Evolutionary conservation across 2,113 vertebrate genomes (phyloP), one percentile per base, ranked within the genome.

Genomic region (Nycticebus coucang): DNA sequence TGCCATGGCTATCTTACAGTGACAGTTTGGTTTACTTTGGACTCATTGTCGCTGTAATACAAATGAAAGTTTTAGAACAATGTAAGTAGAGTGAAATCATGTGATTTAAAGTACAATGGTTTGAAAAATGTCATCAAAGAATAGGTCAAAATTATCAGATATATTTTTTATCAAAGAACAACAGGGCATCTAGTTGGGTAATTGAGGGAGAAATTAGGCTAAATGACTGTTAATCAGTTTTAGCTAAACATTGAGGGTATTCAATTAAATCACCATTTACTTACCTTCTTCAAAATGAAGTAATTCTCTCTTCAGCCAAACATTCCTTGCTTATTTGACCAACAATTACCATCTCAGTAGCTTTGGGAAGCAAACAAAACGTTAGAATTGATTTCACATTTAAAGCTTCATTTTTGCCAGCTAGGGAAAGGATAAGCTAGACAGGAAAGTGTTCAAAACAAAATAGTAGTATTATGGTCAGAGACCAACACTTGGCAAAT

Each of bases 181-280:
- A 95, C 24, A 24, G 30, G 55, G 37, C 21, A 64, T 94, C 22
- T 22, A 74, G 80, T 82, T 95, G 41, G 79, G 64, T 89, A 95
- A 94, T 1, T 96, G 60, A 87, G 74, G 78, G 85, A 75, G 78
- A 96, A 95, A 96, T 96, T 85, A 87, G 74, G 83, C 35, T 10
- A 24, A 86, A 74, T 64, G 66, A 69, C 75, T 74, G 24, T 90
- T 97, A 50, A 50, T 71, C 87, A 86, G 62, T 89, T 96, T 35
- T 94, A 59, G 82, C 35, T 57, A 91, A 82, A 75, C 24, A 14
- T 4, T 33, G 57, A 85, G 33, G 87, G 33, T 87, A 60, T 91
- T 97, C 71, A 50, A 71, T 95, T 93, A 89, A 94, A 80, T 86
- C 57, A 83, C 69, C 60, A 82, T 94, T 96, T 66, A 96, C 59